Evolutionary conservation across 1,140 invertebrate species (phyloP), one percentile per base, ranked within the genome.

Genomic region (Bombus pyrosoma): DNA sequence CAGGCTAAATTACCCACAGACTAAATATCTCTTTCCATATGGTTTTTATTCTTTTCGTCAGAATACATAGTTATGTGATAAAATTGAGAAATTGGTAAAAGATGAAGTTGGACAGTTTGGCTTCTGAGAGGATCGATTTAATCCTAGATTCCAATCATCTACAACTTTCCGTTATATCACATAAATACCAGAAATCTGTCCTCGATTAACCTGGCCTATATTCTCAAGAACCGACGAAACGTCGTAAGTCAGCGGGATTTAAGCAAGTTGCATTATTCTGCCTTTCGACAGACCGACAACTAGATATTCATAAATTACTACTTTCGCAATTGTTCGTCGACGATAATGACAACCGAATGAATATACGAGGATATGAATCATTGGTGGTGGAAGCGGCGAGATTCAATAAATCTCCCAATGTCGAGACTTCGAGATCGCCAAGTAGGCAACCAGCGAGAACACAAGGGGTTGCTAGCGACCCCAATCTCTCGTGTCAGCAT

Each of bases 401-500:
- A 86, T 75, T 75, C 57, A n/a, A 86, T 86, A 76, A 76, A 71
- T 82, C 80, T 68, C 10, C 5, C 62, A 39, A 8, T 10, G 57
- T 22, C 13, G 75, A 80, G 22, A 28, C 13, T 57, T 71, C 32
- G 10, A 79, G 74, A 79, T 73, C 82, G 75, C 53, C 68, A 78
- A 81, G 32, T 72, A 78, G 75, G 53, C 81, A 81, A 25, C 32
- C 39, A 22, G 9, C 64, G 74, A 34, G 22, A 47, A 25, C 32
- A 47, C 32, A 47, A 83, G 73, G 66, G 76, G 80, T 77, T 71
- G 81, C 72, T 22, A n/a, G 62, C 83, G 69, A 81, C 86, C 83
- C 82, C 82, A 84, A 92, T 90, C 64, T 82, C 83, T 72, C 80
- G 86, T 88, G 92, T 92, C 90, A 92, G 90, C 89, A 87, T 91